Conservation (phyloP, 2,113 vertebrate species). For the Nothoprocta pentlandii region DNA sequence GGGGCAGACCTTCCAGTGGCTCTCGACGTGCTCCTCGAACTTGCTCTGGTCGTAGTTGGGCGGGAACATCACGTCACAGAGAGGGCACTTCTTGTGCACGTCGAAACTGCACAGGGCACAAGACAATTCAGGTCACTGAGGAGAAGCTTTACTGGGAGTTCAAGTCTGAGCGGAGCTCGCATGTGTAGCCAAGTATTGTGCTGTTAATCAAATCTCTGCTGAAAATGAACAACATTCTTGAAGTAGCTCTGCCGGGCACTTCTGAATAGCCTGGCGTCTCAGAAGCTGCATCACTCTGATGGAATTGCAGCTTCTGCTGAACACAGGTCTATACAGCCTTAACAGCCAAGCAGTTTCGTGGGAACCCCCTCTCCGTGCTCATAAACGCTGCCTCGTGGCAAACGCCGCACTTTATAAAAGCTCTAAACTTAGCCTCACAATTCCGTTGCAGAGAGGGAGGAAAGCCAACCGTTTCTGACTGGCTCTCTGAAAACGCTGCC, state of each 20-base stretch:
- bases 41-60: slow-evolving; percentile 97
- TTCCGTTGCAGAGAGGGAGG: not conserved
- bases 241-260: not conserved
- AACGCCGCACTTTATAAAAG: slow-evolving; percentile 56
- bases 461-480: not conserved
- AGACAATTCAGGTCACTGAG: fast-evolving
- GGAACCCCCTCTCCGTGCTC: slow-evolving; percentile 48
- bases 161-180: not conserved
- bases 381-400: slow-evolving; percentile 58
- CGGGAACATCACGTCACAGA: slow-evolving; percentile 96
- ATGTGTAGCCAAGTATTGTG: not conserved
- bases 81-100: slow-evolving; percentile 94
- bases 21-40: slow-evolving; percentile 97
- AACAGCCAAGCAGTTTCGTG: slow-evolving; percentile 19
- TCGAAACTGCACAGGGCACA: slow-evolving; percentile 80
- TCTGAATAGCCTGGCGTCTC: not conserved
- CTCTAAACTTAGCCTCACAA: slow-evolving; percentile 52
- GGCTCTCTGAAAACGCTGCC: not conserved
- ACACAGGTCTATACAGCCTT: slow-evolving; percentile 9
- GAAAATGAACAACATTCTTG: not conserved
- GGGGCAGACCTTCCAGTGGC: slow-evolving; percentile 99
- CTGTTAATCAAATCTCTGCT: not conserved
- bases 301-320: slow-evolving; percentile 33
- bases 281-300: slow-evolving; percentile 23
- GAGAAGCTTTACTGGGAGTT: not conserved